A percentile compares a stretch with the other conserved stretches of the same genome.
Evolutionary conservation across 1,140 invertebrate species (phyloP).

Genomic region (Lasioglossum albipes): DNA sequence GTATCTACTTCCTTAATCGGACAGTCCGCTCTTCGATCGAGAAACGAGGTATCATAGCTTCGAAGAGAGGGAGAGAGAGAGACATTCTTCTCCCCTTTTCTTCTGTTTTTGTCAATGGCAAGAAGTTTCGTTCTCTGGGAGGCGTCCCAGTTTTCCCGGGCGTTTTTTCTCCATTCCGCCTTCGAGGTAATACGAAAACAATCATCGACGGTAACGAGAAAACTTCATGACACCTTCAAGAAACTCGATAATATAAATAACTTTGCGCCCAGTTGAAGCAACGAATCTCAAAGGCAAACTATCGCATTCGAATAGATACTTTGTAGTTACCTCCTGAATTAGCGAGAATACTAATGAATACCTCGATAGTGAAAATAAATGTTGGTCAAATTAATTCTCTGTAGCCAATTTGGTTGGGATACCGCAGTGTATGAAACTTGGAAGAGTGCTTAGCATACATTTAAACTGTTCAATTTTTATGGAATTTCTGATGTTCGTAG

Average conservation of each 20-base stretch:
- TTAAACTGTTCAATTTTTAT: no score
- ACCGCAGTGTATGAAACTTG: no score
- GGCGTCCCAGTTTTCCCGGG: slow-evolving; percentile 12
- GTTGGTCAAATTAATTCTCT: no score
- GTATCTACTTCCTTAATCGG: slow-evolving; percentile 18
- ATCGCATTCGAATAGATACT: background rate
- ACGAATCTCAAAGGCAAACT: background rate
- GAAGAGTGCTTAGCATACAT: no score
- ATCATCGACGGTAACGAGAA: slow-evolving; percentile 57
- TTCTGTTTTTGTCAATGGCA: slow-evolving; percentile 14
- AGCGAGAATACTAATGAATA: no score
- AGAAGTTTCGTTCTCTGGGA: slow-evolving; percentile 19
- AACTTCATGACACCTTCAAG: slow-evolving; percentile 44
- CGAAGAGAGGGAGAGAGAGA: background rate
- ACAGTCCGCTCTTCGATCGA: background rate
- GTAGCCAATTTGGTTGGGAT: no score
- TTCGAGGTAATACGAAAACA: slow-evolving; percentile 55
- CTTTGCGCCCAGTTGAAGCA: background rate
- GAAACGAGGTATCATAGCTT: background rate
- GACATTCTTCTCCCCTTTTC: background rate
- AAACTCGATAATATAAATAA: slow-evolving; percentile 37
- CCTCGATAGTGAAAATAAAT: no score
- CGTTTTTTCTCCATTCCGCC: slow-evolving; percentile 2
- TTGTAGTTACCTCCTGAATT: no score
- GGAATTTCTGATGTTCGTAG: no score